Percentiles rank a stretch among this genome's conserved stretches.
Conservation (phyloP, 2,888 invertebrate species). For the Tenthredo notha region DNA sequence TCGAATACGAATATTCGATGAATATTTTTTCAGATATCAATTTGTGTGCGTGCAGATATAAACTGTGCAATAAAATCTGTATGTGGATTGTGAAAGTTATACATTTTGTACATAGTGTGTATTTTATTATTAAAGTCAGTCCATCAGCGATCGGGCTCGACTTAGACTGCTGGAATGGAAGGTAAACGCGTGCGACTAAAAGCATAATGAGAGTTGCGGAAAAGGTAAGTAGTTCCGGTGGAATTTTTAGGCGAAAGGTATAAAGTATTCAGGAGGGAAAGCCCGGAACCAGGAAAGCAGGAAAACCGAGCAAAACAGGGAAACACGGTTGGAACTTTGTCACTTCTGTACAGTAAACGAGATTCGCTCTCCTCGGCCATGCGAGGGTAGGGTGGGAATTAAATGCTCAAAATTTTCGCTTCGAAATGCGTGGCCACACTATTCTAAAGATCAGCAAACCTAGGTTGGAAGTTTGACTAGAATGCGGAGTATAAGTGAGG, state of each 20-base stretch:
- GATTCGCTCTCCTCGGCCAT: neutral
- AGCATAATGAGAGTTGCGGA: constrained; percentile 27
- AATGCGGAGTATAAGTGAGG: constrained; percentile 41
- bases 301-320: constrained; percentile 19
- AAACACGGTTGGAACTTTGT: neutral
- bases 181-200: constrained; percentile 38
- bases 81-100: neutral
- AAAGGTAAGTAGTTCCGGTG: constrained; percentile 38
- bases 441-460: neutral
- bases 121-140: neutral
- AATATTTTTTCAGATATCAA: neutral
- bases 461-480: neutral
- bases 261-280: constrained; percentile 30
- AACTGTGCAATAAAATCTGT: neutral
- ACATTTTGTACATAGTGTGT: neutral
- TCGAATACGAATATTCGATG: no score
- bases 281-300: neutral
- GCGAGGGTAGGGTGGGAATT: neutral
- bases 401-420: neutral
- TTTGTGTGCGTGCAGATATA: neutral
- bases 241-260: constrained; percentile 1
- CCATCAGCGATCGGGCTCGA: constrained; percentile 3
- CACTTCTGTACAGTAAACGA: neutral
- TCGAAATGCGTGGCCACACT: neutral
- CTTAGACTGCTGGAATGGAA: constrained; percentile 1